Conservation (phyloP, 2,888 invertebrate genomes). For the Perizoma flavofasciatum region DNA sequence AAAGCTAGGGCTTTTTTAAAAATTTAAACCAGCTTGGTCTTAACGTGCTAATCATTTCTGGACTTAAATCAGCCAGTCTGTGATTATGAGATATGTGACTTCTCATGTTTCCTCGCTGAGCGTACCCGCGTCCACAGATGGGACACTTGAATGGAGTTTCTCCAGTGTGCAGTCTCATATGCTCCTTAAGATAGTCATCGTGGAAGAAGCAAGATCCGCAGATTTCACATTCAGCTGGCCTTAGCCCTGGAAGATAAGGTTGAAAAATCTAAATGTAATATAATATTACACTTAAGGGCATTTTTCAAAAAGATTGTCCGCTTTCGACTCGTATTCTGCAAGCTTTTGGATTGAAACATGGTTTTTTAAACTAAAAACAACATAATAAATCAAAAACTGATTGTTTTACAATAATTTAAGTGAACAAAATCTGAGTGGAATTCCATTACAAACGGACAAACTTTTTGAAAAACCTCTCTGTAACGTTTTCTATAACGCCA, state of each 20-base stretch:
- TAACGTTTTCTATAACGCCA: too few relatives aligned
- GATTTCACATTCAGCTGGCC: slow-evolving; percentile 70
- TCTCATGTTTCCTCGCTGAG: slow-evolving; percentile 77
- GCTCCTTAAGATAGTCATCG: slow-evolving; percentile 72
- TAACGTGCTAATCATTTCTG: slow-evolving; percentile 62
- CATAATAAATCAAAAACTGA: too few relatives aligned
- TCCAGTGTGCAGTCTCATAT: slow-evolving; percentile 78
- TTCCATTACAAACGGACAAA: too few relatives aligned
- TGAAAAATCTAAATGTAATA: too few relatives aligned
- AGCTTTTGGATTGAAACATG: too few relatives aligned
- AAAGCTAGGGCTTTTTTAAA: slow-evolving; percentile 48
- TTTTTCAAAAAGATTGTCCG: slow-evolving; percentile 1
- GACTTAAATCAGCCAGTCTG: slow-evolving; percentile 67
- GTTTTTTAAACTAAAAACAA: too few relatives aligned
- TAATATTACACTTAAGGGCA: too few relatives aligned
- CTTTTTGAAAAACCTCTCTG: too few relatives aligned
- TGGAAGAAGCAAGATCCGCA: slow-evolving; percentile 74
- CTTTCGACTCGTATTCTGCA: neutral
- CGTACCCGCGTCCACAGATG: slow-evolving; percentile 73
- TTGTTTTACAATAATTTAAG: too few relatives aligned
- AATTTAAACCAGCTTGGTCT: slow-evolving; percentile 71
- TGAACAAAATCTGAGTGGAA: too few relatives aligned
- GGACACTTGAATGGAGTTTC: slow-evolving; percentile 80
- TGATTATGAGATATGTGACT: slow-evolving; percentile 72
- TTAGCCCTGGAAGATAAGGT: slow-evolving; percentile 59